phyloP scores from a whole-genome alignment of 1,140 invertebrate genomes.

The Saccostrea cuccullata region DNA sequence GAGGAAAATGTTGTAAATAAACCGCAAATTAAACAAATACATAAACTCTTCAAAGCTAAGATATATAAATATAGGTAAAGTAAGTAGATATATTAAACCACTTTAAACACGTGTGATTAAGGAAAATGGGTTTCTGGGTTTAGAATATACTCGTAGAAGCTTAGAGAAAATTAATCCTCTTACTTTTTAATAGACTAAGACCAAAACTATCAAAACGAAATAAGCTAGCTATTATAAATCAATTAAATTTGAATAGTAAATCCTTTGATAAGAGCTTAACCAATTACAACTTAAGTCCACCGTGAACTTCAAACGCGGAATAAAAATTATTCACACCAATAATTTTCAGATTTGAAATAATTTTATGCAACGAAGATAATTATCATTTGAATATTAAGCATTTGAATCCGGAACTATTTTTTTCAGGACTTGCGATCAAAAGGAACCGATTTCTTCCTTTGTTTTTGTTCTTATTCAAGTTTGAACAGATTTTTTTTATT shows the following conservation, averaged over 20 bases:
- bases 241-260: conserved; percentile 27
- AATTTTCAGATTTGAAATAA: conserved; percentile 2
- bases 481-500: background rate
- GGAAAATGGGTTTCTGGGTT: background rate
- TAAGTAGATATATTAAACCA: conserved; percentile 2
- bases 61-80: conserved; percentile 7
- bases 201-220: conserved; percentile 16
- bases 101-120: background rate
- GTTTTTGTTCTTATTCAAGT: background rate
- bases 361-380: background rate
- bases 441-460: background rate
- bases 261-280: background rate
- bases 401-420: background rate
- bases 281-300: background rate
- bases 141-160: background rate
- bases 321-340: background rate
- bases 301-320: conserved; percentile 3
- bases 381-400: too few species aligned
- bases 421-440: background rate
- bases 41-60: background rate
- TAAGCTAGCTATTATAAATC: background rate
- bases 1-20: background rate
- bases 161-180: background rate
- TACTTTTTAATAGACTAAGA: background rate
- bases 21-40: conserved; percentile 34